Evolutionary conservation across 2,888 invertebrate species (phyloP).

Genomic region (Rhamphomyia laevipes): DNA sequence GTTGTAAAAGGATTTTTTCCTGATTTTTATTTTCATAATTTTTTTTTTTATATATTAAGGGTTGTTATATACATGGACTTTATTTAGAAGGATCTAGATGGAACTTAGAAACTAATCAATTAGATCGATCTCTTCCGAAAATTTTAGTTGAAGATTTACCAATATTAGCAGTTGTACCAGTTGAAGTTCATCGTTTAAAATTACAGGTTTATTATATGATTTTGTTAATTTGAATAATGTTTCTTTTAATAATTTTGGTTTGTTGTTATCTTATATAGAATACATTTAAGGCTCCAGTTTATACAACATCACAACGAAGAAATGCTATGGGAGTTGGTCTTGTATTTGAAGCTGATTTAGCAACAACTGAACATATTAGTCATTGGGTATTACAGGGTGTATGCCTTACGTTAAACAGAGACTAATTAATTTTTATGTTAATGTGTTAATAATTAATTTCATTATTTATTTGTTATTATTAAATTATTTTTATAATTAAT

Average conservation of each 20-base stretch:
- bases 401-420: constrained; percentile 75
- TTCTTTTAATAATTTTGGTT: constrained; percentile 2
- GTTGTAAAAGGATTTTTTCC: background rate
- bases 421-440: constrained; percentile 41
- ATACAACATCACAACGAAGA: constrained; percentile 73
- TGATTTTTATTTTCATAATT: background rate
- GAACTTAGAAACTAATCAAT: constrained; percentile 57
- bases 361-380: constrained; percentile 68
- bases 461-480: too few relatives aligned
- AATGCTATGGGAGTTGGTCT: constrained; percentile 88
- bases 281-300: constrained; percentile 77
- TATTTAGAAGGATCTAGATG: constrained; percentile 83
- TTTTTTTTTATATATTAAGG: constrained; percentile 39
- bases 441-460: too few relatives aligned
- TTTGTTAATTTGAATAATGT: background rate
- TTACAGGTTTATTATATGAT: constrained; percentile 50
- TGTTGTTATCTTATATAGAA: constrained; percentile 45
- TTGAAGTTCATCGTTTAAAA: constrained; percentile 71
- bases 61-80: constrained; percentile 66
- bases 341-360: constrained; percentile 80
- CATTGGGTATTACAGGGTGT: constrained; percentile 88
- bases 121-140: constrained; percentile 68
- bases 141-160: constrained; percentile 75
- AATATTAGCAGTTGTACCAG: constrained; percentile 73
- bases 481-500: too few relatives aligned